phyloP scores from a whole-genome alignment of 2,888 invertebrate genomes.

The Balanococcus diminutus region DNA sequence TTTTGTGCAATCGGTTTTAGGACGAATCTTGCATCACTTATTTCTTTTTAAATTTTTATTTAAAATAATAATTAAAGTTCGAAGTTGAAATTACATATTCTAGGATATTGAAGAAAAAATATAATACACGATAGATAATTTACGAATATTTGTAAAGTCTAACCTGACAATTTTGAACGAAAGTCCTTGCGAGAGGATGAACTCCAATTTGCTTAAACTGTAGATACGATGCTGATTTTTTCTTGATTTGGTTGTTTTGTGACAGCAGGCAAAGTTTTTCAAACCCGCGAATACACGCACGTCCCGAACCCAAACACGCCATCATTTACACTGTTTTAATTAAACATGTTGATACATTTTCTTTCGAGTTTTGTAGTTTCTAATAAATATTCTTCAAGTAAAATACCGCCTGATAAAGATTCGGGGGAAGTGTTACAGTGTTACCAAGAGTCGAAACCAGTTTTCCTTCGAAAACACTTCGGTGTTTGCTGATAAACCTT shows the following conservation, averaged over 20 bases:
- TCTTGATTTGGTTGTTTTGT: slow-evolving; percentile 70
- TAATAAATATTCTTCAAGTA: background rate
- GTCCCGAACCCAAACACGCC: slow-evolving; percentile 83
- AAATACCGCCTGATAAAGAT: slow-evolving; percentile 56
- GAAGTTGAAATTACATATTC: background rate
- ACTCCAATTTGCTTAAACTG: slow-evolving; percentile 72
- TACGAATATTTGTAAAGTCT: background rate
- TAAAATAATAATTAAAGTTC: background rate
- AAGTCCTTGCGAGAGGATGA: slow-evolving; percentile 63
- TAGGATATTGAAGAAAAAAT: background rate
- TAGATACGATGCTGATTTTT: slow-evolving; percentile 69
- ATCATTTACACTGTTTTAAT: slow-evolving; percentile 77
- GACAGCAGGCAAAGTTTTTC: slow-evolving; percentile 83
- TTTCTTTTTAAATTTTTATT: background rate
- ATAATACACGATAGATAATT: background rate
- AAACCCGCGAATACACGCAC: slow-evolving; percentile 79
- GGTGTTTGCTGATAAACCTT: too few species aligned
- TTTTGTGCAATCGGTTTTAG: background rate
- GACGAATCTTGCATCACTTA: background rate
- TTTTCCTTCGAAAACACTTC: background rate
- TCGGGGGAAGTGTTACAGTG: slow-evolving; percentile 44
- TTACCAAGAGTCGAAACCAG: background rate
- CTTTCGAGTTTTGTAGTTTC: slow-evolving; percentile 50
- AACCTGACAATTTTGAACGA: slow-evolving; percentile 60
- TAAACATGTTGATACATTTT: slow-evolving; percentile 59